phyloP scores from a whole-genome alignment of 1,140 invertebrate genomes.

The Cotesia vestalis region DNA sequence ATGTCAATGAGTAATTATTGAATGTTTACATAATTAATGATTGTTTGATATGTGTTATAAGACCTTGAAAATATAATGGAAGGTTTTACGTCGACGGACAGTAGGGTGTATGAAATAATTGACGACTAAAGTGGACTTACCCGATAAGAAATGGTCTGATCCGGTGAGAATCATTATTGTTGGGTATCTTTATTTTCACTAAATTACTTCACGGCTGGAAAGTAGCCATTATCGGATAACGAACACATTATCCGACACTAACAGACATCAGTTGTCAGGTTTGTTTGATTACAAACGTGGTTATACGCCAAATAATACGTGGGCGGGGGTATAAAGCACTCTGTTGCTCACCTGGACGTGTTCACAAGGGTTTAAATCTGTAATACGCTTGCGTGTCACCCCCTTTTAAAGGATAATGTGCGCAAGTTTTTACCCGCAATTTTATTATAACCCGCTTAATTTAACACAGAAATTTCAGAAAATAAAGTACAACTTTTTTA shows the following conservation, averaged over 20 bases:
- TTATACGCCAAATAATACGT: constrained; percentile 61
- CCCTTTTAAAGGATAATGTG: neutral
- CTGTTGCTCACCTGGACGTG: constrained; percentile 60
- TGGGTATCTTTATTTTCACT: constrained; percentile 34
- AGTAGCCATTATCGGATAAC: constrained; percentile 42
- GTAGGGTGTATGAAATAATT: constrained; percentile 11
- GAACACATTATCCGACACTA: constrained; percentile 50
- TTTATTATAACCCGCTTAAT: constrained; percentile 2
- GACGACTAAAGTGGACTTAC: constrained; percentile 61
- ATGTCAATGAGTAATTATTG: neutral
- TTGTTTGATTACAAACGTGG: constrained; percentile 61
- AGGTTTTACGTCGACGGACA: neutral
- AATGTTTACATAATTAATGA: neutral
- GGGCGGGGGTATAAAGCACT: constrained; percentile 62
- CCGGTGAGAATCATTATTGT: constrained; percentile 65
- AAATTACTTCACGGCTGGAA: constrained; percentile 44
- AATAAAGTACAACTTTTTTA: too few relatives aligned
- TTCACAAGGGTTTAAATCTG: constrained; percentile 42
- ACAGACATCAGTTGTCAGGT: constrained; percentile 40
- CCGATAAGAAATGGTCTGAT: constrained; percentile 66
- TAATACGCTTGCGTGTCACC: constrained; percentile 19
- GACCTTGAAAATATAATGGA: constrained; percentile 16
- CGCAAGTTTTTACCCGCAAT: constrained; percentile 17
- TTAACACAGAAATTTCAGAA: neutral
- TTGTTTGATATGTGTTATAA: neutral